phyloP scores from a whole-genome alignment of 2,888 invertebrate genomes.

The Scaptodrosophila latifasciaeformis region DNA sequence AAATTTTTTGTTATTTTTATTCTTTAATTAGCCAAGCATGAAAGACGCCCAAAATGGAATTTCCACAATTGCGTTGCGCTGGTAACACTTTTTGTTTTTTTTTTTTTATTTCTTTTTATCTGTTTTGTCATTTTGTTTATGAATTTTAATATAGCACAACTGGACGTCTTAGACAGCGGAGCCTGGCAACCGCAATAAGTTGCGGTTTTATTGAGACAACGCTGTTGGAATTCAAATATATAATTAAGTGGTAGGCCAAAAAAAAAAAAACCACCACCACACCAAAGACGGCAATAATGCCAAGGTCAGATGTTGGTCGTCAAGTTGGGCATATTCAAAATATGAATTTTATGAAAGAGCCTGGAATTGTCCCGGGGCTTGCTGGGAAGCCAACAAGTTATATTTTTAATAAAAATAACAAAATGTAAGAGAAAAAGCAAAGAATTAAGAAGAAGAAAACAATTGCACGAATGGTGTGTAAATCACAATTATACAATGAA shows the following conservation, averaged over 20 bases:
- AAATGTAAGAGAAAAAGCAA: slow-evolving; percentile 3
- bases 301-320: slow-evolving; percentile 30
- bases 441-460: slow-evolving; percentile 38
- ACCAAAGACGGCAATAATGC: slow-evolving; percentile 1
- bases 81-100: no score
- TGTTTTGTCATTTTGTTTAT: slow-evolving; percentile 34
- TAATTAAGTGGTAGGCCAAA: slow-evolving; percentile 56
- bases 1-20: no score
- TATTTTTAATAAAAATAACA: slow-evolving; percentile 11
- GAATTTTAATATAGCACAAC: slow-evolving; percentile 25
- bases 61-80: slow-evolving; percentile 4
- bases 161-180: not conserved
- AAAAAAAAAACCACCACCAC: not conserved
- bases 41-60: no score
- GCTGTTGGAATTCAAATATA: slow-evolving; percentile 55
- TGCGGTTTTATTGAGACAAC: slow-evolving; percentile 12
- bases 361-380: not conserved
- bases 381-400: not conserved
- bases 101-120: no score
- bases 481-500: slow-evolving; percentile 66
- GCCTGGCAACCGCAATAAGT: slow-evolving; percentile 15
- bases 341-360: no score
- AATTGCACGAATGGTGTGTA: slow-evolving; percentile 45
- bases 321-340: slow-evolving; percentile 58
- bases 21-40: no score